Percentiles rank a stretch among this genome's conserved stretches.
Evolutionary conservation across 2,888 invertebrate species (phyloP).

Genomic region (Exephanes ischioxanthus): DNA sequence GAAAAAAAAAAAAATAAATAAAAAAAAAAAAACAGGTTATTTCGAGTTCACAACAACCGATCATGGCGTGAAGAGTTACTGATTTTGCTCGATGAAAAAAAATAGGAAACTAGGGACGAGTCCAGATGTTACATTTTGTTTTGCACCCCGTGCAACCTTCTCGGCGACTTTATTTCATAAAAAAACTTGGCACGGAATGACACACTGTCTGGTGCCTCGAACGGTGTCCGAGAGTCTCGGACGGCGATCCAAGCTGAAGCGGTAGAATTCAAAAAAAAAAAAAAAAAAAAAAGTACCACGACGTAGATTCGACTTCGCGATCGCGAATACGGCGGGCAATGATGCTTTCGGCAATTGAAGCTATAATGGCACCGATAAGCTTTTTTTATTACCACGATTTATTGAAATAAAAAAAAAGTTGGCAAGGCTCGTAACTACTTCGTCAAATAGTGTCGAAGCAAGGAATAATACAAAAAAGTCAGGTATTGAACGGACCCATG

Average conservation of each 20-base stretch:
- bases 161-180: not conserved
- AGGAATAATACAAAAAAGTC: not conserved
- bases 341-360: not conserved
- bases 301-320: not conserved
- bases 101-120: not conserved
- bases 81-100: not conserved
- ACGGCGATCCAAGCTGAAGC: not conserved
- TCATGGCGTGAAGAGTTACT: not conserved
- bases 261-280: not conserved
- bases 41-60: not conserved
- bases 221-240: not conserved
- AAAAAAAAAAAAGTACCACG: not conserved
- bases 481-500: not conserved
- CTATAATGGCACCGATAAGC: not conserved
- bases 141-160: not conserved
- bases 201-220: not conserved
- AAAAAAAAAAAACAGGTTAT: not conserved
- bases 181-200: not conserved
- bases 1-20: not conserved
- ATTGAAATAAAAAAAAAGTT: not conserved
- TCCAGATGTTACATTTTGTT: not conserved
- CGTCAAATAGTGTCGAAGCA: not conserved
- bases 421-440: not conserved
- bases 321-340: not conserved
- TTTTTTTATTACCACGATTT: not conserved